A percentile compares a stretch with the other conserved stretches of the same genome.
Conservation (phyloP, 2,113 vertebrate species). For the Vombatus ursinus region DNA sequence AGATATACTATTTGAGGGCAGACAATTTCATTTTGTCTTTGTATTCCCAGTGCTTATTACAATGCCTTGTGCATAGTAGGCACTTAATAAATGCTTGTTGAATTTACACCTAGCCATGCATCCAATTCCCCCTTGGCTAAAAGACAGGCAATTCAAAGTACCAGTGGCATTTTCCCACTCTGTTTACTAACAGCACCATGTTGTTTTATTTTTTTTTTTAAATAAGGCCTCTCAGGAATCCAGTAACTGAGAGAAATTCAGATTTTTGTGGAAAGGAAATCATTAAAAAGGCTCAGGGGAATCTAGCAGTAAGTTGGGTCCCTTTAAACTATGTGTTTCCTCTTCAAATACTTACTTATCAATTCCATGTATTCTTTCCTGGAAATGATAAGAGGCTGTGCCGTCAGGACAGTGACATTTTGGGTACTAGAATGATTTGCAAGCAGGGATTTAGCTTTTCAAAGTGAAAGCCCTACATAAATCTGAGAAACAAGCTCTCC, state of each 20-base stretch:
- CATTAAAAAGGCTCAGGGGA: neutral
- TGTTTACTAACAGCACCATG: neutral
- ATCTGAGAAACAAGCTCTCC: conserved; percentile 40
- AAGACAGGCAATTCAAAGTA: neutral
- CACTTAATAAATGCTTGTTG: neutral
- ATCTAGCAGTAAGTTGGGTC: neutral
- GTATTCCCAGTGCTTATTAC: neutral
- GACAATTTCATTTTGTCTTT: neutral
- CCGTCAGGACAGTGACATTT: conserved; percentile 35
- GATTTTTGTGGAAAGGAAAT: neutral
- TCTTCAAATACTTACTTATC: conserved; percentile 1
- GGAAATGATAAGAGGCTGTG: conserved; percentile 16
- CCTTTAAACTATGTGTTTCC: neutral
- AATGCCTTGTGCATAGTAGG: neutral
- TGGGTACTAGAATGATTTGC: conserved; percentile 21
- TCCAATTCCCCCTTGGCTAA: neutral
- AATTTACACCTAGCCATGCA: neutral
- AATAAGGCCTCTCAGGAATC: neutral
- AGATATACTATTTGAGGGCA: neutral
- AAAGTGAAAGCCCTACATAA: conserved; percentile 24
- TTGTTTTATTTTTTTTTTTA: neutral
- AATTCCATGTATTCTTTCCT: neutral
- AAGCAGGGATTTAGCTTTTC: conserved; percentile 54
- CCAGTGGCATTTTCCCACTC: neutral
- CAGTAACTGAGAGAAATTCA: neutral